These are phyloP conservation scores for Catostomus latipinnis DNA, from an alignment of 2,797 vertebrate species.

Conservation along the genomic window DNA sequence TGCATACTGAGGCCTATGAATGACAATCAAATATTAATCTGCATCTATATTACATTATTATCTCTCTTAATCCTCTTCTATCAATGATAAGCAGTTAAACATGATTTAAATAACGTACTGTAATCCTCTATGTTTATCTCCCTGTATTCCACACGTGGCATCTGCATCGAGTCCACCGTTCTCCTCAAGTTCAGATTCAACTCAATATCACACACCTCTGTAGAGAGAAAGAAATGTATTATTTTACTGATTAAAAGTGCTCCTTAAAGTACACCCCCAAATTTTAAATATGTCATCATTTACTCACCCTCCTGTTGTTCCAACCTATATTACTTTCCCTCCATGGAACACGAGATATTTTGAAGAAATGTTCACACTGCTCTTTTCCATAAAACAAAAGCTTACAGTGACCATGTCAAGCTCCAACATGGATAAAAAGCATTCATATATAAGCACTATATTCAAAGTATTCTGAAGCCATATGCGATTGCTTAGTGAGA, in stretches of 20 bases:
- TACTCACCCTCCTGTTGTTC: not conserved
- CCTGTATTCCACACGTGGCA: slow-evolving; percentile 88
- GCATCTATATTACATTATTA: slow-evolving; percentile 4
- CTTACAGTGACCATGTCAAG: no score
- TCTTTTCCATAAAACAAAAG: no score
- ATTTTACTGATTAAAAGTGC: not conserved
- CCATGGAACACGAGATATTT: not conserved
- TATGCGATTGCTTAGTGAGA: no score
- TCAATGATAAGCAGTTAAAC: not conserved
- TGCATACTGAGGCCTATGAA: slow-evolving; percentile 88
- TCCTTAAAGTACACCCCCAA: not conserved
- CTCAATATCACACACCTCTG: slow-evolving; percentile 88
- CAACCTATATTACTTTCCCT: not conserved
- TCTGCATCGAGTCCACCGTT: slow-evolving; percentile 86
- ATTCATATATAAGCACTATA: not conserved
- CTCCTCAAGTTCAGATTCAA: slow-evolving; percentile 84
- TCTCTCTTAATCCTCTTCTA: not conserved
- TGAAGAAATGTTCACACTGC: no score
- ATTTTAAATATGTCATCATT: no score
- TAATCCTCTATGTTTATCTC: slow-evolving; percentile 89
- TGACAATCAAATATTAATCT: slow-evolving; percentile 32
- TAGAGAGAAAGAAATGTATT: slow-evolving; percentile 58
- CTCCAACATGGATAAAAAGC: no score
- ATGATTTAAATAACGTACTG: slow-evolving; percentile 76
- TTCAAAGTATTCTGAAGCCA: no score